Percentiles rank a stretch among this genome's conserved stretches.
Conservation (phyloP, 2,797 vertebrate genomes). For the Chloroceryle amazona region DNA sequence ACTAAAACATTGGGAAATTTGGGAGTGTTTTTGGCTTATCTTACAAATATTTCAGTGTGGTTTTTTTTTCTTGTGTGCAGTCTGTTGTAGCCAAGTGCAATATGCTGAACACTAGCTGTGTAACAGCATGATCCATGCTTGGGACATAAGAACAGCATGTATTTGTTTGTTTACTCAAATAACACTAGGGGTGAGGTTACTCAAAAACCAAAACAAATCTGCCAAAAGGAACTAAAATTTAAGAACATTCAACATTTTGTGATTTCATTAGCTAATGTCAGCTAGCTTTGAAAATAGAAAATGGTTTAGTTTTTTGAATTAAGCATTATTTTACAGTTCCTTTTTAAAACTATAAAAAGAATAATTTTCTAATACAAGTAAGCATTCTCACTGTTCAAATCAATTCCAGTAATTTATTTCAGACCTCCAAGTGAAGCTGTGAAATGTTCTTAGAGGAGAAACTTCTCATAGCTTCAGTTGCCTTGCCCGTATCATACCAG, state of each 20-base stretch:
- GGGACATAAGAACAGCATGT: slow-evolving; percentile 22
- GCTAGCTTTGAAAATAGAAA: neutral
- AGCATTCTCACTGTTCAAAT: neutral
- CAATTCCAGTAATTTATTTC: neutral
- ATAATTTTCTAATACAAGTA: neutral
- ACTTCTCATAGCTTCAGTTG: neutral
- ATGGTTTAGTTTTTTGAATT: neutral
- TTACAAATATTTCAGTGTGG: neutral
- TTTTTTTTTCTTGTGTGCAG: neutral
- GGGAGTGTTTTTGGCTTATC: neutral
- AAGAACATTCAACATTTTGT: neutral
- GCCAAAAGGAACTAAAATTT: neutral
- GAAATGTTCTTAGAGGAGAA: neutral
- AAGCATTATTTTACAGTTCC: neutral
- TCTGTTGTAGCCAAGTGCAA: slow-evolving; percentile 59
- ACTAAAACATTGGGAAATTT: neutral
- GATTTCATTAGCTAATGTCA: neutral
- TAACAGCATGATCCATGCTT: slow-evolving; percentile 46
- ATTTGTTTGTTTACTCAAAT: slow-evolving; percentile 61
- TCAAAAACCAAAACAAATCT: neutral
- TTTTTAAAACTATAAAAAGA: neutral
- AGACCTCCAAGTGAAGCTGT: neutral
- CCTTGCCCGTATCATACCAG: neutral
- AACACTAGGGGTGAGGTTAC: slow-evolving; percentile 16
- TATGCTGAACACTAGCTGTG: slow-evolving; percentile 32